Percentiles rank a stretch among this genome's conserved stretches.
These are phyloP conservation scores for Acrobasis suavella DNA, from an alignment of 2,888 invertebrate genomes.

Conservation along the genomic window DNA sequence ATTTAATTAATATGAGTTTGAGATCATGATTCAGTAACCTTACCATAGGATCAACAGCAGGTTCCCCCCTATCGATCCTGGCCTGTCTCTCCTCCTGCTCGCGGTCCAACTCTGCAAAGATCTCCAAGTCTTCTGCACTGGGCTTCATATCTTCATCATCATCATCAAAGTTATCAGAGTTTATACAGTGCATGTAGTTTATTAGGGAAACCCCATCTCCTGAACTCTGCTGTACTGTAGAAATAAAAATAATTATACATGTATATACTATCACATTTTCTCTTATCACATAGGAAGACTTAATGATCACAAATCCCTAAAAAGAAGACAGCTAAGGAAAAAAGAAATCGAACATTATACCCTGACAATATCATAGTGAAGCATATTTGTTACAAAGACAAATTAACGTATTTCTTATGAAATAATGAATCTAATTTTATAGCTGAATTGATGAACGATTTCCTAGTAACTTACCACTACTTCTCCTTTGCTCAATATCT, in stretches of 20 bases:
- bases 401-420: too few relatives aligned
- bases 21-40: too few relatives aligned
- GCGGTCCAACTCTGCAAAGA: slow-evolving; percentile 66
- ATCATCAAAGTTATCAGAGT: slow-evolving; percentile 37
- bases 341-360: too few relatives aligned
- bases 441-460: too few relatives aligned
- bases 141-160: slow-evolving; percentile 58
- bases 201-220: slow-evolving; percentile 59
- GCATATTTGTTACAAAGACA: too few relatives aligned
- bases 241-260: neutral
- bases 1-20: too few relatives aligned
- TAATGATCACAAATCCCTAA: too few relatives aligned
- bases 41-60: slow-evolving; percentile 72
- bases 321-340: too few relatives aligned
- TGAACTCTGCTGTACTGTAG: slow-evolving; percentile 40
- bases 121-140: slow-evolving; percentile 68
- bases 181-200: slow-evolving; percentile 55
- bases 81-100: slow-evolving; percentile 65
- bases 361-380: too few relatives aligned
- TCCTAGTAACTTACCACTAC: slow-evolving; percentile 37
- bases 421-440: too few relatives aligned
- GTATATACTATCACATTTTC: neutral
- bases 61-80: slow-evolving; percentile 70
- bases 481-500: slow-evolving; percentile 29
- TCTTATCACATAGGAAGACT: too few relatives aligned